These are phyloP conservation scores for Proisotoma minuta DNA, from an alignment of 2,888 invertebrate species.

Conservation along the genomic window DNA sequence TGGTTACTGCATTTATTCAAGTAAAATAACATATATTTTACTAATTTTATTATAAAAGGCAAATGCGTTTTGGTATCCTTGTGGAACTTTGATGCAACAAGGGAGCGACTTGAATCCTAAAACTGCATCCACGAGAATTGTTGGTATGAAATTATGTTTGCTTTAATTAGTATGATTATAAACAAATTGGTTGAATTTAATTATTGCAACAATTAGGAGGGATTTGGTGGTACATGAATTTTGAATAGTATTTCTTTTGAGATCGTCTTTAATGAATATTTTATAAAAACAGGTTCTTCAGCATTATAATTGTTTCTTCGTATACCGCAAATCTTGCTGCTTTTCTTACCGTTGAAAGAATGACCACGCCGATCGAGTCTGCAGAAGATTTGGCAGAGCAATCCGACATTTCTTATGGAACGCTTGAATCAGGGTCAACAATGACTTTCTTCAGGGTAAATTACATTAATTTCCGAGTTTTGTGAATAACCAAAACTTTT, in stretches of 20 bases:
- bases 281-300: slow-evolving; percentile 23
- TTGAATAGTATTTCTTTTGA: not conserved
- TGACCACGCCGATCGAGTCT: slow-evolving; percentile 80
- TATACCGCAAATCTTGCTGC: slow-evolving; percentile 90
- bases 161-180: no score
- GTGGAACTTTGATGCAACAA: slow-evolving; percentile 86
- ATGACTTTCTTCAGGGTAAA: slow-evolving; percentile 77
- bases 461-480: not conserved
- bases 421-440: slow-evolving; percentile 75
- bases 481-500: not conserved
- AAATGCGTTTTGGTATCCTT: slow-evolving; percentile 95
- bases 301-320: slow-evolving; percentile 78
- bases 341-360: slow-evolving; percentile 81
- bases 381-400: slow-evolving; percentile 69
- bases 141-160: no score
- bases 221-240: slow-evolving; percentile 57
- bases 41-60: no score
- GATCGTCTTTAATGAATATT: not conserved
- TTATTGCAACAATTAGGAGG: no score
- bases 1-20: no score
- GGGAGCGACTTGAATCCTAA: slow-evolving; percentile 87
- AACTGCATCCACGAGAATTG: slow-evolving; percentile 59
- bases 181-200: no score
- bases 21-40: no score
- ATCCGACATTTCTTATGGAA: slow-evolving; percentile 68